Conservation (phyloP, 2,113 vertebrate genomes). For the Psettodes erumei region DNA sequence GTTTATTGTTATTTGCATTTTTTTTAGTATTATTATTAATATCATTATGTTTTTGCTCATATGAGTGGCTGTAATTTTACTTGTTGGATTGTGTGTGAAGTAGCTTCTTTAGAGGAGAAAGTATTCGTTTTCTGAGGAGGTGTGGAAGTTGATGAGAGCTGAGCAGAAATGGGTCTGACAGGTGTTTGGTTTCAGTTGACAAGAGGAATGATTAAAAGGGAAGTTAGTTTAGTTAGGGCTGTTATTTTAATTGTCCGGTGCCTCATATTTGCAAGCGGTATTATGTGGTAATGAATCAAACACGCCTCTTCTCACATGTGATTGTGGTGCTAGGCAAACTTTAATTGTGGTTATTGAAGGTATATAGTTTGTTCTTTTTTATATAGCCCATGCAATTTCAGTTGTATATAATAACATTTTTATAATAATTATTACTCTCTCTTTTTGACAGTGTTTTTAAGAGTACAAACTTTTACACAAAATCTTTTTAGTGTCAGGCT, state of each 20-base stretch:
- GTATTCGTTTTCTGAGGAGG: background rate
- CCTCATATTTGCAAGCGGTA: constrained; percentile 28
- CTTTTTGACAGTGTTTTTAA: constrained; percentile 45
- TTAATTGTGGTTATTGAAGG: constrained; percentile 14
- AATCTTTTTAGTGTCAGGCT: constrained; percentile 21
- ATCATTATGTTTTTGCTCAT: constrained; percentile 6
- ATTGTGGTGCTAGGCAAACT: constrained; percentile 54
- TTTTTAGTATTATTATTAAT: background rate
- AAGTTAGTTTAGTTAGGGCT: constrained; percentile 20
- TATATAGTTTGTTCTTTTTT: constrained; percentile 10
- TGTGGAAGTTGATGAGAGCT: constrained; percentile 8
- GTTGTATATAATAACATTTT: constrained; percentile 50
- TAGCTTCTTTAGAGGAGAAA: background rate
- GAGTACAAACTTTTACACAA: constrained; percentile 11
- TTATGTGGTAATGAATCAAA: constrained; percentile 9
- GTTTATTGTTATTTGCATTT: constrained; percentile 22
- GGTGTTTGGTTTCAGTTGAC: constrained; percentile 10
- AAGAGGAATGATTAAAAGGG: constrained; percentile 64
- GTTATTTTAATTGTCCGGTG: constrained; percentile 19
- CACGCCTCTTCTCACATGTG: constrained; percentile 14
- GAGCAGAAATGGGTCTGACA: background rate
- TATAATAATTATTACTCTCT: constrained; percentile 21
- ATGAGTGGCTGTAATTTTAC: constrained; percentile 19
- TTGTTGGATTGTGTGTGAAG: constrained; percentile 16
- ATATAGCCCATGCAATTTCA: constrained; percentile 39